Evolutionary conservation across 2,888 invertebrate species (phyloP), one percentile per base, ranked within the genome.

Genomic region (Xanthia icteritia): DNA sequence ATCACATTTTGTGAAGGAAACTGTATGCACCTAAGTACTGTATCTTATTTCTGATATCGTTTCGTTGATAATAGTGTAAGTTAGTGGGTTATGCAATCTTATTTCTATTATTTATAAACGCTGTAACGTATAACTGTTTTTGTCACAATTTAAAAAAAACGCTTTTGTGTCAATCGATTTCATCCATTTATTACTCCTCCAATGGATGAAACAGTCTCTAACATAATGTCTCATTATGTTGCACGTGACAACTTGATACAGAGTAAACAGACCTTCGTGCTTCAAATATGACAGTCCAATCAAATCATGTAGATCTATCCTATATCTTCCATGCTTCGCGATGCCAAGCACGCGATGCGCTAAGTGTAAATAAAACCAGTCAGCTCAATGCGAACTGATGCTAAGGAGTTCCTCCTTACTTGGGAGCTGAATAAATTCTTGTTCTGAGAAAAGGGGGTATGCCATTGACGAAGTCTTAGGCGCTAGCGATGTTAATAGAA

Each of bases 281-380:
- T 20, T 39, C 65, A 65, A 76, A 69, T 65, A 68, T 45, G 31
- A 51, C 11, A 23, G 17, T 9, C 23, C 9, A 78, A 73, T 82
- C 61, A 69, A 51, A 15, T 42, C 15, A 67, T 13, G 8, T 63
- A 13, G 42, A 73, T 31, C 45, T 39, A 66, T 56, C 0, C 27
- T 20, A 31, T 31, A 73, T 51, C 39, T 48, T 8, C 9, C 60
- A 66, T 15, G 65, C n/a, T 73, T 39, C 45, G 11, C 42, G 48
- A 73, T 77, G 36, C 73, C 2, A 17, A 17, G 51, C 77, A 82
- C 78, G 78, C 83, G 73, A 70, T 61, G 51, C 56, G 23, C 42
- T n/a, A 67, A 82, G 60, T 64, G 45, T 72, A 73, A 81, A 82
- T 82, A 73, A 65, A 73, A 48, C 82, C 78, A 82, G 82, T 77